Evolutionary conservation across 2,888 invertebrate species (phyloP).

Genomic region (Chymomyza fuscimana): DNA sequence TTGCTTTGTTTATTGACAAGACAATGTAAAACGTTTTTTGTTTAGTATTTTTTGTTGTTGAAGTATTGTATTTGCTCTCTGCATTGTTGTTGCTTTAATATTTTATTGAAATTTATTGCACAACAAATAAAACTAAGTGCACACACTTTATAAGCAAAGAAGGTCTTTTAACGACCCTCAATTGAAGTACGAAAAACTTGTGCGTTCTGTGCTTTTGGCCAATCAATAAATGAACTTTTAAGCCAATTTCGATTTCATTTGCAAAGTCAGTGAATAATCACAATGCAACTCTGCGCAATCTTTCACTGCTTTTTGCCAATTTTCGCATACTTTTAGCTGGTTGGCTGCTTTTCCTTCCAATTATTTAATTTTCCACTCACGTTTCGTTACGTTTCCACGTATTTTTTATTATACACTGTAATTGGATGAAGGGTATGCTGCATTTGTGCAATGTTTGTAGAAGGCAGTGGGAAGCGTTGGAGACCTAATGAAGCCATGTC

Average conservation of each 20-base stretch:
- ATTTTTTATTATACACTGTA: slow-evolving; percentile 16
- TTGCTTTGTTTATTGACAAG: slow-evolving; percentile 58
- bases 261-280: slow-evolving; percentile 69
- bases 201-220: background rate
- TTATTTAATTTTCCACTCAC: slow-evolving; percentile 74
- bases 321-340: slow-evolving; percentile 53
- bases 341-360: slow-evolving; percentile 39
- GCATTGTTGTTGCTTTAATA: slow-evolving; percentile 13
- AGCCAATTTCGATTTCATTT: slow-evolving; percentile 69
- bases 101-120: background rate
- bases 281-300: slow-evolving; percentile 54
- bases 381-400: slow-evolving; percentile 59
- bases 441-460: no score
- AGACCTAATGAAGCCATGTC: no score
- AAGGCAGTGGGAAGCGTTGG: no score
- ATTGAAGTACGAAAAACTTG: background rate
- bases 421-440: no score
- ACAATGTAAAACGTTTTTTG: slow-evolving; percentile 9
- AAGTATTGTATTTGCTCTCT: slow-evolving; percentile 63
- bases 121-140: background rate
- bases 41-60: slow-evolving; percentile 40
- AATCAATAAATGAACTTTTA: slow-evolving; percentile 11
- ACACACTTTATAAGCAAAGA: background rate
- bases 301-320: slow-evolving; percentile 54
- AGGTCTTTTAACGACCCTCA: background rate